phyloP scores from a whole-genome alignment of 2,797 vertebrate species.

The Vipera latastei region DNA sequence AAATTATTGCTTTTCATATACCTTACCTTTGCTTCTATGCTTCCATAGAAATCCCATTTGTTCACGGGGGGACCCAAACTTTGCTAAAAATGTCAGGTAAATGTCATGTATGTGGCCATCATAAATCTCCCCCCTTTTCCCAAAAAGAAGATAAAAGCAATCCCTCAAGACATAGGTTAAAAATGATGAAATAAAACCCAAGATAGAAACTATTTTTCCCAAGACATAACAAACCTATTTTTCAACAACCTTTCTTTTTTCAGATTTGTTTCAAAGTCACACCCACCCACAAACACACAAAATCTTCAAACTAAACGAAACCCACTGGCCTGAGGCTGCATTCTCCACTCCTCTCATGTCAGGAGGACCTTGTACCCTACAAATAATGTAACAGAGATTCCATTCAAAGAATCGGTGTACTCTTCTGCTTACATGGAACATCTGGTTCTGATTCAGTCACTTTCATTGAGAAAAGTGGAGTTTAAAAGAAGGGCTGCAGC shows the following conservation, averaged over 20 bases:
- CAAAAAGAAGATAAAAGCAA: background rate
- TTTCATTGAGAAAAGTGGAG: slow-evolving; percentile 45
- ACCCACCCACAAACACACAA: background rate
- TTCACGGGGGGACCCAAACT: background rate
- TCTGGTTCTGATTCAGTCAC: slow-evolving; percentile 54
- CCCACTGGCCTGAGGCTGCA: background rate
- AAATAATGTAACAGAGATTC: slow-evolving; percentile 15
- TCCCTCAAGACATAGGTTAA: background rate
- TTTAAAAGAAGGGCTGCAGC: slow-evolving; percentile 24
- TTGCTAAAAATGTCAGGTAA: background rate
- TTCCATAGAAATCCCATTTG: background rate
- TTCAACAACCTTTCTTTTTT: background rate
- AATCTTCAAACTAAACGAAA: background rate
- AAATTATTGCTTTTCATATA: background rate
- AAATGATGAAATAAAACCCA: background rate
- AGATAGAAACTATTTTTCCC: background rate
- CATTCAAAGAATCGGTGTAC: slow-evolving; percentile 9
- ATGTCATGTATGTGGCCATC: too few relatives aligned
- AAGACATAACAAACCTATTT: background rate
- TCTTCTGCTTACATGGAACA: slow-evolving; percentile 35
- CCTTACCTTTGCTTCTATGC: background rate
- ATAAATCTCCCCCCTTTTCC: background rate
- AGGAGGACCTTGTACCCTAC: slow-evolving; percentile 30
- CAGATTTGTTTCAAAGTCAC: background rate
- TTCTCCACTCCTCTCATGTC: background rate